Conservation (phyloP, 2,113 vertebrate species). For the Geococcyx californianus region DNA sequence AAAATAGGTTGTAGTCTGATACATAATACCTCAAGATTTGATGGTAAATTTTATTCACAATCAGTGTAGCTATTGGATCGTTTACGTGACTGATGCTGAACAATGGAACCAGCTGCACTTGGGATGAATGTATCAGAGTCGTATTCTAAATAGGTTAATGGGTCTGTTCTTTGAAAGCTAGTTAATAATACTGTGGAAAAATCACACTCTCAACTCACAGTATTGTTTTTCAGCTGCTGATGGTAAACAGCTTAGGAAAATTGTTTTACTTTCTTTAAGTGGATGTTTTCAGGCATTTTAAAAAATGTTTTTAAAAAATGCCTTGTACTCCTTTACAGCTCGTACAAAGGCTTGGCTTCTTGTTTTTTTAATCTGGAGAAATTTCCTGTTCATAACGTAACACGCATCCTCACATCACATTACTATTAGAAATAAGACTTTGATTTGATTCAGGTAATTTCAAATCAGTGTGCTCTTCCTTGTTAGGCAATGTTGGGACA, state of each 20-base stretch:
- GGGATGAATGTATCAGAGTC: not conserved
- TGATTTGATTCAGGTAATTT: not conserved
- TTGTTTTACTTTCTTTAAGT: not conserved
- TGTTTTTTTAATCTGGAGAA: not conserved
- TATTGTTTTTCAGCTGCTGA: not conserved
- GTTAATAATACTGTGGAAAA: not conserved
- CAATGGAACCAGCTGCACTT: not conserved
- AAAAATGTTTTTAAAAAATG: not conserved
- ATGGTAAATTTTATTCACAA: not conserved
- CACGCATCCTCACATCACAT: not conserved
- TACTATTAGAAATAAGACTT: not conserved
- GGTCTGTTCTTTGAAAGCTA: not conserved
- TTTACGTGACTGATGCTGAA: not conserved
- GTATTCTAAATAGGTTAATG: not conserved
- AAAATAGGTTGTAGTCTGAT: not conserved
- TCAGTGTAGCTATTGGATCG: not conserved
- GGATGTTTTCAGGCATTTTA: not conserved
- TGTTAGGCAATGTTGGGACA: not conserved
- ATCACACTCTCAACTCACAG: not conserved
- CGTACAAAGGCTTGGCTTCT: not conserved
- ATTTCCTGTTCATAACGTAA: not conserved
- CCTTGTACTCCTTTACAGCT: not conserved
- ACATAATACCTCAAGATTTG: not conserved
- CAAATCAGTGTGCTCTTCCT: not conserved
- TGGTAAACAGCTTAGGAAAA: not conserved